Evolutionary conservation across 2,797 vertebrate species (phyloP).

Genomic region (Enteromius radiatus): DNA sequence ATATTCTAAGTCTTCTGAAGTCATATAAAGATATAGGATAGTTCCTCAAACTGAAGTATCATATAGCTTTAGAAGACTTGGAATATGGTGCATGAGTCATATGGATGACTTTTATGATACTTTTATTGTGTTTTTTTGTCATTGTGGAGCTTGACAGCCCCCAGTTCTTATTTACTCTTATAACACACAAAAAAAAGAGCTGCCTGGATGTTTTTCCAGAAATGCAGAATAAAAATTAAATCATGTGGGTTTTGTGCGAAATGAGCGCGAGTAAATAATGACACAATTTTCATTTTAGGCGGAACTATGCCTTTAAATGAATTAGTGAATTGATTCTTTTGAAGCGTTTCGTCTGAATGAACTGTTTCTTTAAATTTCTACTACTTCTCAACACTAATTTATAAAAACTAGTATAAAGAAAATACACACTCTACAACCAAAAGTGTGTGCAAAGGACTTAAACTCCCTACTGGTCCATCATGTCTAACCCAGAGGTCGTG

Average conservation of each 20-base stretch:
- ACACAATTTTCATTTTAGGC: background rate
- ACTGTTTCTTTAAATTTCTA: background rate
- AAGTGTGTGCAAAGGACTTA: background rate
- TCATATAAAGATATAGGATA: background rate
- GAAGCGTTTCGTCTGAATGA: background rate
- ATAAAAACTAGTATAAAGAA: conserved; percentile 6
- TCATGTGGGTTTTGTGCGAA: background rate
- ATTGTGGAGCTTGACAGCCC: background rate
- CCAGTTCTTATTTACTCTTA: background rate
- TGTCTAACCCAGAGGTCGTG: conserved; percentile 45
- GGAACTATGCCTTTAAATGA: background rate
- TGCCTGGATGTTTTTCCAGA: background rate
- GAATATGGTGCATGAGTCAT: background rate
- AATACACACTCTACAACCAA: background rate
- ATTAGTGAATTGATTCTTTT: background rate
- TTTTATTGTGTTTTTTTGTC: background rate
- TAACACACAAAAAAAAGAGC: background rate
- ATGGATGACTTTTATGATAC: background rate
- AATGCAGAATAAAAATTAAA: background rate
- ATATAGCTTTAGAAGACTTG: background rate
- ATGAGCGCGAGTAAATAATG: background rate
- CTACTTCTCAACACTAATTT: background rate
- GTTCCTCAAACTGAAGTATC: background rate
- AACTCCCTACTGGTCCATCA: background rate
- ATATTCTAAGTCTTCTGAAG: background rate